phyloP scores from a whole-genome alignment of 2,888 invertebrate genomes.

The Megaustenia siamemsis region DNA sequence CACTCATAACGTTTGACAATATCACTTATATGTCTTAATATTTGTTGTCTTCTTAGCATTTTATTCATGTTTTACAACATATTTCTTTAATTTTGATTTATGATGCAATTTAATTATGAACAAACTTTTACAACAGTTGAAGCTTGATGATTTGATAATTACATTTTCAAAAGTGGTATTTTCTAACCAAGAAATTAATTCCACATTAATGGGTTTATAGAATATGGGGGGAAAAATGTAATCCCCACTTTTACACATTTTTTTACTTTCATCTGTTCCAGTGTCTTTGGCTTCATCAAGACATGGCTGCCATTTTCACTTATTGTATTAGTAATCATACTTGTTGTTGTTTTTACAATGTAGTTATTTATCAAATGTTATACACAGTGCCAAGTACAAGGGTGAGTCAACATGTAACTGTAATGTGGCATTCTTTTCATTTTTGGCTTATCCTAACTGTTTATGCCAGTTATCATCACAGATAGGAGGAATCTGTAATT shows the following conservation, averaged over 20 bases:
- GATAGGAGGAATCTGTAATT: too few relatives aligned
- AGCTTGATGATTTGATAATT: neutral
- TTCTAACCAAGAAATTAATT: neutral
- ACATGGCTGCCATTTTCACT: conserved; percentile 90
- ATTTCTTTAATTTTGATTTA: neutral
- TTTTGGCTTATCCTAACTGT: too few relatives aligned
- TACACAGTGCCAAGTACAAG: too few relatives aligned
- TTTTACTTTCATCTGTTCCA: conserved; percentile 58
- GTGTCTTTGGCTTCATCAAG: conserved; percentile 86
- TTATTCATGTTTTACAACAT: too few relatives aligned
- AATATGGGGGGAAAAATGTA: too few relatives aligned
- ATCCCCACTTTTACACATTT: neutral
- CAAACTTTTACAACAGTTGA: neutral
- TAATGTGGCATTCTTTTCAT: too few relatives aligned
- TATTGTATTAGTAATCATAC: conserved; percentile 63
- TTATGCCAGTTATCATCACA: too few relatives aligned
- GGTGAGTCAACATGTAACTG: too few relatives aligned
- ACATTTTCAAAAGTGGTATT: neutral
- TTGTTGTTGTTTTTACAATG: conserved; percentile 45
- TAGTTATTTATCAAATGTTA: neutral
- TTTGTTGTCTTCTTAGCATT: too few relatives aligned
- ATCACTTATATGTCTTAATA: too few relatives aligned
- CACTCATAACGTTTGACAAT: too few relatives aligned
- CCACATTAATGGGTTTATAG: too few relatives aligned
- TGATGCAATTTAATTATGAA: neutral